These are phyloP conservation scores for Leucopternis melanops DNA, from an alignment of 2,113 vertebrate species.

Conservation along the genomic window DNA sequence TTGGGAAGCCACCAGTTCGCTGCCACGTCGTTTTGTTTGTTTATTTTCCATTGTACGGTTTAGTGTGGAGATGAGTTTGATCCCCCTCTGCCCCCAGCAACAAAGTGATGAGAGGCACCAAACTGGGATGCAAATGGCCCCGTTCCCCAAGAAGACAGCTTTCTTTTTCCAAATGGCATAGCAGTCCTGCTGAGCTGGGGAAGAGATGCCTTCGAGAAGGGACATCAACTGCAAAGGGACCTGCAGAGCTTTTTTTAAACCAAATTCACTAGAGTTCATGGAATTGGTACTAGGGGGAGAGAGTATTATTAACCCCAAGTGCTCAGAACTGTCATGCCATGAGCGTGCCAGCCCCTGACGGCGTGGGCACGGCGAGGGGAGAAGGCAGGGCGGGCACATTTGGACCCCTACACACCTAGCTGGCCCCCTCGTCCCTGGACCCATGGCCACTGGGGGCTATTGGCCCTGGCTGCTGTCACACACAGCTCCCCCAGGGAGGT, in stretches of 20 bases:
- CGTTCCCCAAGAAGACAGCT: neutral
- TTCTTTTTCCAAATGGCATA: neutral
- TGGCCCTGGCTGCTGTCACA: neutral
- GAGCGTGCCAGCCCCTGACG: neutral
- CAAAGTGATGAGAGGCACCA: neutral
- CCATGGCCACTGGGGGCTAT: neutral
- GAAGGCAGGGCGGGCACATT: neutral
- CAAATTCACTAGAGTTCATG: neutral
- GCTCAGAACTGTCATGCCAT: neutral
- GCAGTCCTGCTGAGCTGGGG: neutral
- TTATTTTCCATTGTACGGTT: neutral
- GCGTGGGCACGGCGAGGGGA: neutral
- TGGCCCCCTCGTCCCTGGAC: neutral
- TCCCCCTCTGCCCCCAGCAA: neutral
- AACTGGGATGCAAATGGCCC: neutral
- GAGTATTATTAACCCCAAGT: neutral
- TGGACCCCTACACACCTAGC: no score
- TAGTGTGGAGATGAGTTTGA: neutral
- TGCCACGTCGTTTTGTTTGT: neutral
- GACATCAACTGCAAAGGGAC: neutral
- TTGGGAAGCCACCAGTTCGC: no score
- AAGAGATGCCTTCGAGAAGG: neutral
- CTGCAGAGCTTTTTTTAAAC: neutral
- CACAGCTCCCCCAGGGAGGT: neutral
- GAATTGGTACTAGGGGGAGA: no score